Conservation (phyloP, 2,113 vertebrate species). For the Morphnarchus princeps region DNA sequence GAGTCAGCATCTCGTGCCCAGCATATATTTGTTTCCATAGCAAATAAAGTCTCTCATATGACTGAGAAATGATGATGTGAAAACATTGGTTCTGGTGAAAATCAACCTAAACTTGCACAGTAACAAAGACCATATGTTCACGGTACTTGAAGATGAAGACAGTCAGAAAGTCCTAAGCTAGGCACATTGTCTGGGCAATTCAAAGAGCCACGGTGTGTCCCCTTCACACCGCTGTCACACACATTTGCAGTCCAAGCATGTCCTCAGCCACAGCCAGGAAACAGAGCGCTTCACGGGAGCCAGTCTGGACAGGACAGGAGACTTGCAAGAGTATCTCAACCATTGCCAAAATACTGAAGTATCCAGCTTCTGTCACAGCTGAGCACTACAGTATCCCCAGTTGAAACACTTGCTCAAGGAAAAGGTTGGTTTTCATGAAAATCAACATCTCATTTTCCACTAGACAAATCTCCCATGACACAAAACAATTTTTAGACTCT, state of each 20-base stretch:
- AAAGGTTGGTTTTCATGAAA: conserved; percentile 1
- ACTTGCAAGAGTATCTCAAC: background rate
- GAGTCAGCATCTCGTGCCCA: conserved; percentile 58
- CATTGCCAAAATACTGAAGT: background rate
- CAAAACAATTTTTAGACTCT: background rate
- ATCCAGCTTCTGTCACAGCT: background rate
- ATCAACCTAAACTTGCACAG: conserved; percentile 55
- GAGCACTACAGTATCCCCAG: background rate
- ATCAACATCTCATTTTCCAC: background rate
- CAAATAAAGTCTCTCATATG: conserved; percentile 60
- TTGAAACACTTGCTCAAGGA: background rate
- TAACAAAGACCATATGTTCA: conserved; percentile 53
- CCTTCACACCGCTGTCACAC: background rate
- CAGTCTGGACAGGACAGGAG: background rate
- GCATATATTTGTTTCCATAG: conserved; percentile 64
- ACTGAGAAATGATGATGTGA: conserved; percentile 59
- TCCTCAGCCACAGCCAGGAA: background rate
- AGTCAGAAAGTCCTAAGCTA: background rate
- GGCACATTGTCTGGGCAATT: background rate
- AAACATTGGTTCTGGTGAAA: conserved; percentile 65
- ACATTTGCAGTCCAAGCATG: background rate
- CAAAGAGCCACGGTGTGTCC: background rate
- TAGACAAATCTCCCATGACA: background rate
- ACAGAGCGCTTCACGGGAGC: background rate
- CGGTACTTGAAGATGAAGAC: conserved; percentile 11